phyloP scores from a whole-genome alignment of 2,888 invertebrate species.

The Eumerus sabulonum region DNA sequence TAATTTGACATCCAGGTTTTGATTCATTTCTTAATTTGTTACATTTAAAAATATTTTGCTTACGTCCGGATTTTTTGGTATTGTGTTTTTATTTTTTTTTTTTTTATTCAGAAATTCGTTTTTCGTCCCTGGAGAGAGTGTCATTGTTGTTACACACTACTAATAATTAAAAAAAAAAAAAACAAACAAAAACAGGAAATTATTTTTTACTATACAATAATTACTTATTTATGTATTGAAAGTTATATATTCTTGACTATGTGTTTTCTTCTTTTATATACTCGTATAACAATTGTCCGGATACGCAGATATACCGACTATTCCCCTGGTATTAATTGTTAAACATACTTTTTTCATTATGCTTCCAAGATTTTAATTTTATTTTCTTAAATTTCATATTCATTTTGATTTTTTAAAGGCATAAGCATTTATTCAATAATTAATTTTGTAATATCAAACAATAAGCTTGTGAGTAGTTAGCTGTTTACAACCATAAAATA shows the following conservation, averaged over 20 bases:
- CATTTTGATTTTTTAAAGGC: background rate
- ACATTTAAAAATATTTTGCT: constrained; percentile 23
- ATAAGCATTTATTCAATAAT: constrained; percentile 21
- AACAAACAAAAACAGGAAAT: too few relatives aligned
- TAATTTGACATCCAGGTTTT: background rate
- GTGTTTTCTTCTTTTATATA: constrained; percentile 71
- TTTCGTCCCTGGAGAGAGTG: constrained; percentile 52
- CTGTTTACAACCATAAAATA: constrained; percentile 43
- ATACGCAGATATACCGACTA: constrained; percentile 72
- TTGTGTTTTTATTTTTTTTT: constrained; percentile 52
- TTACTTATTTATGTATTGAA: constrained; percentile 61
- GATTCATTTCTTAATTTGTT: background rate
- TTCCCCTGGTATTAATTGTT: constrained; percentile 70
- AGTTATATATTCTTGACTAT: constrained; percentile 69
- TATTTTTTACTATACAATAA: constrained; percentile 47
- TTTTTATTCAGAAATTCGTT: constrained; percentile 33
- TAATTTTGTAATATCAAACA: constrained; percentile 15
- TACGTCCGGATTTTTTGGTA: constrained; percentile 37
- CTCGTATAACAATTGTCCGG: constrained; percentile 67
- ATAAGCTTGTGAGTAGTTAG: constrained; percentile 56
- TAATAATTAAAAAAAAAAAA: constrained; percentile 1
- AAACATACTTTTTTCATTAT: constrained; percentile 57
- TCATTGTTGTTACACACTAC: constrained; percentile 63
- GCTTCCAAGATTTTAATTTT: constrained; percentile 10
- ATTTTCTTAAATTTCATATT: constrained; percentile 12